Evolutionary conservation across 2,888 invertebrate species (phyloP).

Genomic region (Agonum fuliginosum): DNA sequence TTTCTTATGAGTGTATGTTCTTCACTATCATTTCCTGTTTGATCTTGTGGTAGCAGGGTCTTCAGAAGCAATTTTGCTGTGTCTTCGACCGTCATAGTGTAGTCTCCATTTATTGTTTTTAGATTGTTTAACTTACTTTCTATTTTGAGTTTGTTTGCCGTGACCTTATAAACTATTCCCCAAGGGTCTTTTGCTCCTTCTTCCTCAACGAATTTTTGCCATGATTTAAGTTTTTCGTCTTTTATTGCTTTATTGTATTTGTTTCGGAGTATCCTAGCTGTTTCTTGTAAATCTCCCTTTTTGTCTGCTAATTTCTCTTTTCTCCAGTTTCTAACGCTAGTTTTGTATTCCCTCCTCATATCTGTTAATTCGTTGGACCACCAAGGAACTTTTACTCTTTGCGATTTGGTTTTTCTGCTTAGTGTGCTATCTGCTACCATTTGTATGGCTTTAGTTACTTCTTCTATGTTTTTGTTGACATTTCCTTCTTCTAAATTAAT

Average conservation of each 20-base stretch:
- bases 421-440: too few relatives aligned
- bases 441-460: too few relatives aligned
- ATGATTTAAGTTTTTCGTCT: slow-evolving; percentile 35
- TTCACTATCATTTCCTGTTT: too few relatives aligned
- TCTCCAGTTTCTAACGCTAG: slow-evolving; percentile 16
- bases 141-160: not conserved
- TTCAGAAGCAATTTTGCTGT: too few relatives aligned
- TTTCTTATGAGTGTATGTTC: too few relatives aligned
- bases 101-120: not conserved
- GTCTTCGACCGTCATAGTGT: slow-evolving; percentile 28
- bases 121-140: not conserved
- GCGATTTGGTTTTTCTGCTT: too few relatives aligned
- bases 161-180: slow-evolving; percentile 53
- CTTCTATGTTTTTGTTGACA: too few relatives aligned
- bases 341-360: not conserved
- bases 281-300: not conserved
- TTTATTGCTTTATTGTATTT: slow-evolving; percentile 38
- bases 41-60: too few relatives aligned
- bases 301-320: not conserved
- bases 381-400: too few relatives aligned
- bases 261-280: not conserved
- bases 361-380: slow-evolving; percentile 57
- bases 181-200: slow-evolving; percentile 57
- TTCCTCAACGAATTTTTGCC: slow-evolving; percentile 52
- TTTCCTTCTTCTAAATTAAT: too few relatives aligned